A percentile compares a stretch with the other conserved stretches of the same genome.
phyloP scores from a whole-genome alignment of 2,113 vertebrate genomes.

The Melospiza melodia region DNA sequence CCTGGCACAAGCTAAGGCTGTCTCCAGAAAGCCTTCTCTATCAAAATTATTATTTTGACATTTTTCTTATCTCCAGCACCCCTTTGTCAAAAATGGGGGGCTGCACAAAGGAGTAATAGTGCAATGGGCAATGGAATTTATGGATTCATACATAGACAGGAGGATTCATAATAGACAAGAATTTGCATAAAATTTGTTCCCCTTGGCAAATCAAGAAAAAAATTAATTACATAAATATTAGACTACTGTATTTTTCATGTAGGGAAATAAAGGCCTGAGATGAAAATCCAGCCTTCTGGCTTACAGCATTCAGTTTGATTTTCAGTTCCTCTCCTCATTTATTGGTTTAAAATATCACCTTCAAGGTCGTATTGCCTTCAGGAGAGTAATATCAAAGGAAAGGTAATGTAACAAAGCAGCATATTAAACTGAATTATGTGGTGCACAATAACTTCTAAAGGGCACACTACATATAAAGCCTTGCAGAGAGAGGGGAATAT shows the following conservation, averaged over 20 bases:
- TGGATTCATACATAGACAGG: not conserved
- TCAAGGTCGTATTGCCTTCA: slow-evolving; percentile 19
- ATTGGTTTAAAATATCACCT: slow-evolving; percentile 48
- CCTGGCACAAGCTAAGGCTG: not conserved
- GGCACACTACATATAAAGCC: not conserved
- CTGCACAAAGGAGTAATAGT: not conserved
- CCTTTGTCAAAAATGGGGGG: not conserved
- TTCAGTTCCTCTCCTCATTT: not conserved
- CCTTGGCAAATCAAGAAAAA: not conserved
- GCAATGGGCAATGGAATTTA: not conserved
- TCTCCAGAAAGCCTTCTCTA: too few species aligned
- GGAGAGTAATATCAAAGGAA: slow-evolving; percentile 32
- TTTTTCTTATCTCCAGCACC: not conserved
- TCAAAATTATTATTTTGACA: not conserved
- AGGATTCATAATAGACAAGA: not conserved
- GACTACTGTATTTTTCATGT: not conserved
- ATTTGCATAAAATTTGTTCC: not conserved
- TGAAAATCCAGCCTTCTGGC: not conserved
- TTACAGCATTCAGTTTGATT: not conserved
- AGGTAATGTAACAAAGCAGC: not conserved
- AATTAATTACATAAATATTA: not conserved
- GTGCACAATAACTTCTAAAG: slow-evolving; percentile 40
- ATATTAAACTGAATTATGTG: slow-evolving; percentile 49
- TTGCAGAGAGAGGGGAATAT: not conserved
- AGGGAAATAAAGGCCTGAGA: not conserved